Evolutionary conservation across 2,797 vertebrate genomes (phyloP).

Genomic region (Sebastes reedi): DNA sequence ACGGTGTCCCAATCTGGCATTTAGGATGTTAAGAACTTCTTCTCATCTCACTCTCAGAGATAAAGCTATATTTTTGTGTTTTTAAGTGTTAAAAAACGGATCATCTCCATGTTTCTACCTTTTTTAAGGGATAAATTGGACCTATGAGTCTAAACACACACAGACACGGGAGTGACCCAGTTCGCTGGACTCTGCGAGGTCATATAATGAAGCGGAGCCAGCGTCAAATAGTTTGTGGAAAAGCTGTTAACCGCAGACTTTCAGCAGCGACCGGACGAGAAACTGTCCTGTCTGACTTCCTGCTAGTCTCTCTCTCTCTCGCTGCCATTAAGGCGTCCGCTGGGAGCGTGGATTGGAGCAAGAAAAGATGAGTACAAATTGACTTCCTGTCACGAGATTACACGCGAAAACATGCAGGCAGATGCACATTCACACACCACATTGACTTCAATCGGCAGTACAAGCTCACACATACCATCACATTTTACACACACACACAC

Average conservation of each 20-base stretch:
- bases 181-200: background rate
- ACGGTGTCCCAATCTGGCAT: too few species aligned
- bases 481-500: background rate
- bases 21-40: background rate
- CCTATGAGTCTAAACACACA: background rate
- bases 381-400: constrained; percentile 28
- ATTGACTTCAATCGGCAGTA: background rate
- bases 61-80: background rate
- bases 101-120: background rate
- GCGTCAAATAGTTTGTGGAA: background rate
- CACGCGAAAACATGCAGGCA: background rate
- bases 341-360: background rate
- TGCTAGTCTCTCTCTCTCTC: background rate
- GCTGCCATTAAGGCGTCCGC: background rate
- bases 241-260: constrained; percentile 22
- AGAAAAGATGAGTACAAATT: constrained; percentile 24
- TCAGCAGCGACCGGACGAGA: background rate
- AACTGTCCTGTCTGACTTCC: background rate
- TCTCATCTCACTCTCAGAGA: background rate
- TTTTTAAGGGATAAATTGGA: background rate
- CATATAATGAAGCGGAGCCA: background rate
- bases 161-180: background rate
- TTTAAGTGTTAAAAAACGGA: background rate
- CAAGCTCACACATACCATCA: background rate
- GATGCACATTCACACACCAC: background rate